phyloP scores from a whole-genome alignment of 1,140 invertebrate species.

The Ectropis grisescens region DNA sequence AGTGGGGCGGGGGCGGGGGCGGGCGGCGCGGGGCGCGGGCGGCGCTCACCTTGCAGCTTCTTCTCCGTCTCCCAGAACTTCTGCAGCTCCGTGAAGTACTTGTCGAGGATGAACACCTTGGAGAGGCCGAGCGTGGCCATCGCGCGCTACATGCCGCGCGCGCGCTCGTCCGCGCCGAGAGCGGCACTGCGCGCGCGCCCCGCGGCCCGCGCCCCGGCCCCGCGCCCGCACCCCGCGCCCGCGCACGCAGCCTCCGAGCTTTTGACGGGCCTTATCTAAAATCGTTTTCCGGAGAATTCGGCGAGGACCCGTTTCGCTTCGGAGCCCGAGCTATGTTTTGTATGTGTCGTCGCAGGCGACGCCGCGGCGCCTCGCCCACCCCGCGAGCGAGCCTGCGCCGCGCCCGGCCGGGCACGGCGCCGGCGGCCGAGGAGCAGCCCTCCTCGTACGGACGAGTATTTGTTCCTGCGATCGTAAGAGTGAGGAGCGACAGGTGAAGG shows the following conservation, averaged over 20 bases:
- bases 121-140: constrained; percentile 91
- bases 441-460: no score
- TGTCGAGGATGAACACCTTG: constrained; percentile 97
- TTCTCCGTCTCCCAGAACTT: constrained; percentile 98
- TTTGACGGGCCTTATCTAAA: no score
- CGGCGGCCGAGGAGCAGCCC: no score
- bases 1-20: constrained; percentile 7
- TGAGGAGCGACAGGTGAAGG: no score
- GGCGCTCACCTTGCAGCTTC: constrained; percentile 89
- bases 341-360: no score
- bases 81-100: constrained; percentile 95
- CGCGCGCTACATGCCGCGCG: constrained; percentile 54
- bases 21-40: constrained; percentile 7
- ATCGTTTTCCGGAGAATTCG: no score
- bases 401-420: no score
- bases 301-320: no score
- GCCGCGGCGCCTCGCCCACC: constrained; percentile 3
- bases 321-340: no score
- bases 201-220: constrained; percentile 6
- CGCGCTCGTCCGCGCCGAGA: constrained; percentile 32
- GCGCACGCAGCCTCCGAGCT: no score
- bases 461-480: no score
- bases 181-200: constrained; percentile 28
- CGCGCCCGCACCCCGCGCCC: constrained; percentile 4
- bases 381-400: no score